Evolutionary conservation across 1,140 invertebrate species (phyloP), one percentile per base, ranked within the genome.

Genomic region (Acromyrmex charruanus): DNA sequence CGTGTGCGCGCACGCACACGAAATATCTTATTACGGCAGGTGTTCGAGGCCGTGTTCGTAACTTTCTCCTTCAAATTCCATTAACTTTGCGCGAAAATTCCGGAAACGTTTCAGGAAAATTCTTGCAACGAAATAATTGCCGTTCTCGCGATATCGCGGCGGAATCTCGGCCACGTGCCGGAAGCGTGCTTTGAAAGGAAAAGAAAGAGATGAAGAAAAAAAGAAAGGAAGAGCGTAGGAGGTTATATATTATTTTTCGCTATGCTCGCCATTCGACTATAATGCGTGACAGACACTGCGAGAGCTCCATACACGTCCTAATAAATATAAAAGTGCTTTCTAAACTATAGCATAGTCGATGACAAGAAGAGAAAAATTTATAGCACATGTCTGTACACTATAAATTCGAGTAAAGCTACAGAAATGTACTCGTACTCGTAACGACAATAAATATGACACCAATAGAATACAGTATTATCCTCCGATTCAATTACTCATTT

Each of bases 21-120:
- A 44, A 49, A 82, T 74, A 82, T 65, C 58, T 65, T 75, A 85
- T 58, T 66, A 66, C 72, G 59, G 74, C 82, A 85, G 82, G 82
- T 79, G 82, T 85, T 85, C 58, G 82, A 77, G 72, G 74, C 74
- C 63, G 35, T 44, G 72, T 77, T 77, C 59, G 74, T 77, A 79
- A 82, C 68, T 82, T 82, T 82, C 80, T 44, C 80, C 44, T 81
- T 82, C 79, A 58, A 80, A 87, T 87, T 84, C 85, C 63, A 87
- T 87, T 87, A 87, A 87, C 77, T 87, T 87, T 87, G 25, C 55
- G 53, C 66, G 77, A 82, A 87, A 87, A 84, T 84, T 61, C 66
- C 85, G 44, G 53, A 82, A 87, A 82, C 85, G 44, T 87, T 87
- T 87, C 65, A 59, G 65, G 85, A 82, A 82, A 87, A 87, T 80